A percentile compares a stretch with the other conserved stretches of the same genome.
Evolutionary conservation across 2,113 vertebrate species (phyloP).

Genomic region (Harpagus bidentatus): DNA sequence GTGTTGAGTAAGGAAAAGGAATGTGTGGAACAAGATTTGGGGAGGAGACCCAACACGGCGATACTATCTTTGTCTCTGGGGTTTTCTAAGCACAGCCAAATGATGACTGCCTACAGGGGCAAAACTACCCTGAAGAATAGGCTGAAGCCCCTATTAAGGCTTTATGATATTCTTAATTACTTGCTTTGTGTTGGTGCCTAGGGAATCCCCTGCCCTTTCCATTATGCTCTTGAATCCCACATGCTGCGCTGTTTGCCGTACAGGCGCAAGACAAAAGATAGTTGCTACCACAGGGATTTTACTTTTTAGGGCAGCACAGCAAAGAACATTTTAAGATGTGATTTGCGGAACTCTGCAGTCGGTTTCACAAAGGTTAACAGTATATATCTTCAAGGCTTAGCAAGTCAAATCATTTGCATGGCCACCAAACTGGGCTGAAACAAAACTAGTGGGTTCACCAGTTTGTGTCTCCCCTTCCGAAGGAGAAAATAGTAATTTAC

Average conservation of each 20-base stretch:
- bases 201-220: background rate
- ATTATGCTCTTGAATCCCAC: background rate
- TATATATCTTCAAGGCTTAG: background rate
- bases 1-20: background rate
- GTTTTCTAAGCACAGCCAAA: background rate
- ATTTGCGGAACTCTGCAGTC: background rate
- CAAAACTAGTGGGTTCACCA: background rate
- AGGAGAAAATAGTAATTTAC: background rate
- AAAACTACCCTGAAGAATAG: background rate
- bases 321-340: background rate
- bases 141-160: background rate
- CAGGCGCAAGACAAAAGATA: background rate
- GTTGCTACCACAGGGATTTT: background rate
- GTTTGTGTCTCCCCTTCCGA: background rate
- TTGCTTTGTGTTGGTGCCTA: background rate
- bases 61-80: background rate
- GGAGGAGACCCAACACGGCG: background rate
- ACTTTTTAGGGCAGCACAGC: background rate
- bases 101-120: rapidly evolving
- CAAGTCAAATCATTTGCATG: background rate
- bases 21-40: rapidly evolving
- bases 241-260: background rate
- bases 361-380: background rate
- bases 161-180: background rate
- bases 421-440: background rate